Conservation (phyloP, 2,113 vertebrate species). For the Chionis minor region DNA sequence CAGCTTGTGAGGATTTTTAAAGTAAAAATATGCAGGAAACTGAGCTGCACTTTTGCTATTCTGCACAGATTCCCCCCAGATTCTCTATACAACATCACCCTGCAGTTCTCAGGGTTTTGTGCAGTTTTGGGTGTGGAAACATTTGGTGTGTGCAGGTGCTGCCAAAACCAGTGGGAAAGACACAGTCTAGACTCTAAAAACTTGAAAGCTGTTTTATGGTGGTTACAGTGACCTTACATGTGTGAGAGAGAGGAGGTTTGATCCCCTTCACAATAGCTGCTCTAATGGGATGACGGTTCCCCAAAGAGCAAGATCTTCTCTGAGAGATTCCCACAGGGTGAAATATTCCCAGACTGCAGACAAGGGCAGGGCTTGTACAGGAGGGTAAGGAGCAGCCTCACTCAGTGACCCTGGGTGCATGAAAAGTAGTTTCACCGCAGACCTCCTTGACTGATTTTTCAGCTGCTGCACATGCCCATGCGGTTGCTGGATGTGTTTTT, state of each 20-base stretch:
- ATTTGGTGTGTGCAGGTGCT: background rate
- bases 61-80: background rate
- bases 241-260: background rate
- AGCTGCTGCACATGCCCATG: rapidly evolving
- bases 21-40: background rate
- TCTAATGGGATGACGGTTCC: background rate
- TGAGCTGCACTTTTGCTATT: background rate
- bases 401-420: background rate
- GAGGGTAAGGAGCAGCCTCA: background rate
- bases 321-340: background rate
- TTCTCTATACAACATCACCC: background rate
- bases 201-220: background rate
- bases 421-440: background rate
- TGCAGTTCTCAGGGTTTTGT: background rate
- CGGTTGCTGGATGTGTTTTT: background rate
- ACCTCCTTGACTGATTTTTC: background rate
- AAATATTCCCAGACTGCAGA: background rate
- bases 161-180: background rate
- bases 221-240: background rate
- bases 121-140: background rate
- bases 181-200: background rate
- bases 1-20: background rate
- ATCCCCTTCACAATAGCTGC: background rate
- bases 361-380: background rate
- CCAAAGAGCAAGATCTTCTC: background rate